phyloP scores from a whole-genome alignment of 2,888 invertebrate species.

The Phrixothrix hirtus region DNA sequence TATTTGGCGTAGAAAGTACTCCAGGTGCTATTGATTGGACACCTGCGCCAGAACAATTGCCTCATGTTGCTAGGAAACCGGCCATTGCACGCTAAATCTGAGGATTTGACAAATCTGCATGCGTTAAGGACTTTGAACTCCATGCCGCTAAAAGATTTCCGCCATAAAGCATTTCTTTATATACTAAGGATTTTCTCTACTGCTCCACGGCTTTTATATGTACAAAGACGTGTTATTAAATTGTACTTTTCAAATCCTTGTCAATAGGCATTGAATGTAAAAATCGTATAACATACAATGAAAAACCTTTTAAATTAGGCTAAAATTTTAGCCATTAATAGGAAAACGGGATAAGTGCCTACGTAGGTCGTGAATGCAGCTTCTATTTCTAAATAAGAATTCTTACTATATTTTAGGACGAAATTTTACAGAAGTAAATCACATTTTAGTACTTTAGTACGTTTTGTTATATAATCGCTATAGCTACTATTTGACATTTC shows the following conservation, averaged over 20 bases:
- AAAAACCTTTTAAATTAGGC: neutral
- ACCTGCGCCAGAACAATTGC: slow-evolving; percentile 56
- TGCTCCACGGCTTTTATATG: slow-evolving; percentile 27
- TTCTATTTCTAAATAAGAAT: no score
- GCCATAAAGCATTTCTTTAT: slow-evolving; percentile 30
- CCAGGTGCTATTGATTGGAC: slow-evolving; percentile 57
- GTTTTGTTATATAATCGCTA: no score
- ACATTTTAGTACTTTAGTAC: no score
- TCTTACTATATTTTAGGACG: no score
- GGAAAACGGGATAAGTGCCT: neutral
- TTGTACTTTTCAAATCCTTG: slow-evolving; percentile 26
- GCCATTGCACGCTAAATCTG: slow-evolving; percentile 54
- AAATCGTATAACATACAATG: neutral
- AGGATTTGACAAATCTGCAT: slow-evolving; percentile 56
- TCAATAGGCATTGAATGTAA: neutral
- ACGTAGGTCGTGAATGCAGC: no score
- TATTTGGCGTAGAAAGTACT: slow-evolving; percentile 42
- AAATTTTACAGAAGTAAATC: no score
- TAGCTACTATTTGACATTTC: no score
- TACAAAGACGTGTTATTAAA: slow-evolving; percentile 31
- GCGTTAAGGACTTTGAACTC: slow-evolving; percentile 45
- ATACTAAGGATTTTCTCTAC: slow-evolving; percentile 28
- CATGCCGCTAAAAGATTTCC: slow-evolving; percentile 30
- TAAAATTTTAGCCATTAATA: neutral
- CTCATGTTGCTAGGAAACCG: slow-evolving; percentile 54